Base-by-base conservation (phyloP, 1,140 invertebrate species). In the Solenopsis invicta region DNA sequence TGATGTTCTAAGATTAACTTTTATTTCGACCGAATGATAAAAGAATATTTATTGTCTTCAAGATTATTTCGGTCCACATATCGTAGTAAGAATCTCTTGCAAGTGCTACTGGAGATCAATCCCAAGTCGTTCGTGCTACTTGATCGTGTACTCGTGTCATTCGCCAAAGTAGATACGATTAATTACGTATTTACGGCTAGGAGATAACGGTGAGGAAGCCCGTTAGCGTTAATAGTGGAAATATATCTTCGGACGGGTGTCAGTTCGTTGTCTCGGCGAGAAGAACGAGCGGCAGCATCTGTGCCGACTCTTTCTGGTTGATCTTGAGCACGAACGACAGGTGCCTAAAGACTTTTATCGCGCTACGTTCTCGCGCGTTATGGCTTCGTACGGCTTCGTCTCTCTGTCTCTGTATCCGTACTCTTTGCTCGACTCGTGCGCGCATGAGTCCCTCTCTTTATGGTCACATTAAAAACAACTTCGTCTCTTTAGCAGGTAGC, bases 321-420 rank as follows among this genome's bases (percentile, higher is more conserved):
- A 84, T 82, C 69, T 45, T 45, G 62, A 75, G 50, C 62, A 76
- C 52, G 50, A 85, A 56, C 80, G 72, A 87, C 86, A 88, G 87
- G 87, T 88, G 87, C 87, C 74, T 72, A 56, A 86, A 86, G 69
- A 85, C 81, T 85, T 87, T 85, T 87, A 87, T 76, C 81, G 86
- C 50, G 86, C 18, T 74, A 24, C 34, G 24, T 34, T 71, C 48
- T 29, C 74, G 69, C 81, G 80, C 64, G 80, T 87, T 75, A 84
- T 75, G 64, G 29, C 87, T 86, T 77, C 54, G 66, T 88, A 88
- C 45, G 74, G 64, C 74, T 88, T 88, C 82, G 69, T 77, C n/a
- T n/a, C n/a, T n/a, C 74, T 66, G 61, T 69, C 66, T 48, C 56
- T 56, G 34, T 54, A 64, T 88, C 29, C 67, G 37, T 62, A 85